Percentiles rank a stretch among this genome's conserved stretches.
These are phyloP conservation scores for Palloptera scutellata DNA, from an alignment of 2,888 invertebrate species.

Conservation along the genomic window DNA sequence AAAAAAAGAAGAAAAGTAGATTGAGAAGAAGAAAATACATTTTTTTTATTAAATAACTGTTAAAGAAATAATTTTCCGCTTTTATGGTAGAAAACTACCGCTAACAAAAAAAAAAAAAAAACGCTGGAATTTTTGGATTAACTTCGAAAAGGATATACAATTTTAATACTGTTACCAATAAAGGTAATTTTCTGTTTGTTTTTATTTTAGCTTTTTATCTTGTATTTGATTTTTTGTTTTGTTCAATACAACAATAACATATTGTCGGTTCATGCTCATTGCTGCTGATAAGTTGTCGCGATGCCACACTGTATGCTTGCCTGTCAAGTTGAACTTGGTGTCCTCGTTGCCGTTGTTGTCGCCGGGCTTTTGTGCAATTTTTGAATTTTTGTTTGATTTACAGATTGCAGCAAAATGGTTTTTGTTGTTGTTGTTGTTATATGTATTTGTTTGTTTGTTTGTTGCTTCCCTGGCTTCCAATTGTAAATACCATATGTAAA, in stretches of 20 bases:
- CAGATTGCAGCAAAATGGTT: neutral
- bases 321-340: slow-evolving; percentile 11
- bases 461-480: neutral
- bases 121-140: neutral
- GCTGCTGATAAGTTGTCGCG: neutral
- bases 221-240: no score
- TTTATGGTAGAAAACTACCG: neutral
- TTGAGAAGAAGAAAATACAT: neutral
- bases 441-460: neutral
- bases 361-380: neutral
- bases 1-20: slow-evolving; percentile 20
- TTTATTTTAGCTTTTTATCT: neutral
- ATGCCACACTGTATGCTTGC: neutral
- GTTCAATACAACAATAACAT: neutral
- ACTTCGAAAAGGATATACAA: neutral
- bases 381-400: no score
- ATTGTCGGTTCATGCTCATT: neutral
- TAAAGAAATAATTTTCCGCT: neutral
- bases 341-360: slow-evolving; percentile 9
- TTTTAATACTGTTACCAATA: slow-evolving; percentile 1
- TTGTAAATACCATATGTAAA: neutral
- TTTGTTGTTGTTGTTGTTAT: no score
- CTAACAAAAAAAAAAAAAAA: neutral
- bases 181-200: neutral
- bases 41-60: neutral